Percentiles rank a stretch among this genome's conserved stretches.
Evolutionary conservation across 2,797 vertebrate species (phyloP).

Genomic region (Cichlasoma orientale): DNA sequence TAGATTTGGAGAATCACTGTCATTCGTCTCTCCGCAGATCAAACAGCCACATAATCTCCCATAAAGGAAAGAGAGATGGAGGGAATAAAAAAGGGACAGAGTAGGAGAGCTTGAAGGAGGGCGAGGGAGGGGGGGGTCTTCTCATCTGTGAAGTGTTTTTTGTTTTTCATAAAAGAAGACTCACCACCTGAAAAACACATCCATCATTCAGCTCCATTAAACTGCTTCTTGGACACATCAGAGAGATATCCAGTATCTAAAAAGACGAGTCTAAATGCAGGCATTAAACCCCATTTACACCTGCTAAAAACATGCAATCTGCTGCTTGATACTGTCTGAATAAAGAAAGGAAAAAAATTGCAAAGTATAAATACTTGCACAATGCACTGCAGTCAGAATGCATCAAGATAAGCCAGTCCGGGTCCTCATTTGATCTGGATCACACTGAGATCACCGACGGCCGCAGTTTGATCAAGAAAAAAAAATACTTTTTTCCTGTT

Average conservation of each 20-base stretch:
- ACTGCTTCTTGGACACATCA: constrained; percentile 25
- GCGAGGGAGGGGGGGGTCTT: constrained; percentile 27
- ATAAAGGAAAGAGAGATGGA: constrained; percentile 72
- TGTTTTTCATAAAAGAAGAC: constrained; percentile 55
- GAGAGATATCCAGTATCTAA: constrained; percentile 7
- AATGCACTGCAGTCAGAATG: background rate
- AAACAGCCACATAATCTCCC: constrained; percentile 76
- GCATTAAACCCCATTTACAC: constrained; percentile 29
- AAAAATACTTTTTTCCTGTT: background rate
- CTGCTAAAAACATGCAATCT: constrained; percentile 6
- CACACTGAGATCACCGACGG: background rate
- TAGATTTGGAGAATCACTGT: constrained; percentile 80
- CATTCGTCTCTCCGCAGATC: constrained; percentile 78
- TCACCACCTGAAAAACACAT: constrained; percentile 40
- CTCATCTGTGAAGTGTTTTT: constrained; percentile 58
- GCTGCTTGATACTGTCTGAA: background rate
- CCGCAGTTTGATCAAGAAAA: background rate
- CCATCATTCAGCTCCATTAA: constrained; percentile 47
- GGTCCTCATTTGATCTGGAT: background rate
- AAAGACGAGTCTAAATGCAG: constrained; percentile 12
- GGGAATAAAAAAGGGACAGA: constrained; percentile 60
- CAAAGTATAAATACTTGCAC: background rate
- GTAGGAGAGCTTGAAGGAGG: constrained; percentile 24
- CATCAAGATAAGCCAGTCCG: background rate
- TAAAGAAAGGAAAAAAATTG: background rate